phyloP scores from a whole-genome alignment of 2,113 vertebrate species.

The Elephas maximus region DNA sequence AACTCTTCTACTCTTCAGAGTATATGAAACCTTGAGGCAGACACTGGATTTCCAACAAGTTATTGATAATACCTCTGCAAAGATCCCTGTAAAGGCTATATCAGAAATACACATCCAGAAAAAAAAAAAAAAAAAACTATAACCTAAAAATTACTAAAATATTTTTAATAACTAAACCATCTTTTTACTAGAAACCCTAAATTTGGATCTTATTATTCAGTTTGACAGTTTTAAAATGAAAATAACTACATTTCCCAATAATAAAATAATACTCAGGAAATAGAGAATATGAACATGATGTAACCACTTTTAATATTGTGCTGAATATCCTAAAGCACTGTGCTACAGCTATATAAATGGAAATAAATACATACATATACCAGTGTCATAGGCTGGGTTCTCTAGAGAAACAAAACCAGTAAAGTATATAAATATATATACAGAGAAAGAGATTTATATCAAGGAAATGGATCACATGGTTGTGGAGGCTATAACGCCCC shows the following conservation, averaged over 20 bases:
- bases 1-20: neutral
- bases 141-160: neutral
- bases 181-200: neutral
- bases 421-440: too few species aligned
- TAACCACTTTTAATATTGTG: neutral
- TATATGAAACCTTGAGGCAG: neutral
- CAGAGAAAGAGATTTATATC: too few species aligned
- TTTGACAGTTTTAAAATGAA: neutral
- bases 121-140: neutral
- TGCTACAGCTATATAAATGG: too few species aligned
- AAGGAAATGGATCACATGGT: too few species aligned
- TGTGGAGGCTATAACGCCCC: too few species aligned
- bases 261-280: neutral
- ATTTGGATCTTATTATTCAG: neutral
- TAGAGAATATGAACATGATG: neutral
- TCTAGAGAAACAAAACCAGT: too few species aligned
- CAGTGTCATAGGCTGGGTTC: too few species aligned
- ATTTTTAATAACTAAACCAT: neutral
- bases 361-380: too few species aligned
- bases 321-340: neutral
- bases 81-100: neutral
- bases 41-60: neutral
- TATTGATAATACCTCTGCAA: neutral
- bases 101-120: neutral
- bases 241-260: neutral